Conservation (phyloP, 2,888 invertebrate species). For the Gerris lacustris region DNA sequence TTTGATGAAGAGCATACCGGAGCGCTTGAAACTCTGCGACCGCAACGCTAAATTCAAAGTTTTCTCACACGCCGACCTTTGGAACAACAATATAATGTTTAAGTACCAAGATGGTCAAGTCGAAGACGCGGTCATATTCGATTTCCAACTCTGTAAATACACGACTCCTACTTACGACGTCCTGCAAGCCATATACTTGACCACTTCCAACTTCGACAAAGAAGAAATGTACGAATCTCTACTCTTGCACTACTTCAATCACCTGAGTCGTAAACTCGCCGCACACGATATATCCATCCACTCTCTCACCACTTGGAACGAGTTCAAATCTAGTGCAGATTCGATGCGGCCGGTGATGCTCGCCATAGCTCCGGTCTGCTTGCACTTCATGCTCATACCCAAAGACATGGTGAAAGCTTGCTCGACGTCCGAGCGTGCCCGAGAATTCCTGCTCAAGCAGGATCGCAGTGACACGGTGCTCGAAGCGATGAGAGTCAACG, state of each 20-base stretch:
- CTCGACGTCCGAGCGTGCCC: constrained; percentile 11
- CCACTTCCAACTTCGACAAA: constrained; percentile 12
- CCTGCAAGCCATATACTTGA: constrained; percentile 13
- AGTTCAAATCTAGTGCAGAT: constrained; percentile 13
- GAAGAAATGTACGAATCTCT: constrained; percentile 13
- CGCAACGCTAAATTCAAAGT: constrained; percentile 17
- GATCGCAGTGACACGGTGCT: constrained; percentile 17
- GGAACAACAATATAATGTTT: constrained; percentile 20
- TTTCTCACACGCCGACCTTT: constrained; percentile 18
- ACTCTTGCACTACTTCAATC: constrained; percentile 16
- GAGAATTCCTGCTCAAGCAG: constrained; percentile 12
- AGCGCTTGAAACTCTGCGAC: constrained; percentile 10
- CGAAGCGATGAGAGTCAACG: constrained; percentile 17
- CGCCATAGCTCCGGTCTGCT: constrained; percentile 14
- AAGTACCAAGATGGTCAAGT: constrained; percentile 13
- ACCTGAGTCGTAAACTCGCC: constrained; percentile 10
- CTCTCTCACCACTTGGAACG: constrained; percentile 14
- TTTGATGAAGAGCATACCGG: constrained; percentile 15
- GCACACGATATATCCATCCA: constrained; percentile 9
- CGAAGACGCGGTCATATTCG: constrained; percentile 13
- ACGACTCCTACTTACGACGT: constrained; percentile 19
- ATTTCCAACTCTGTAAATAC: constrained; percentile 19
- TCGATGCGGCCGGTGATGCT: background rate
- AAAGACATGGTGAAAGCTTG: constrained; percentile 10
- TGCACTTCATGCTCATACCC: constrained; percentile 14